These are phyloP conservation scores for Rhagonycha lutea DNA, from an alignment of 2,888 invertebrate species.

Conservation along the genomic window DNA sequence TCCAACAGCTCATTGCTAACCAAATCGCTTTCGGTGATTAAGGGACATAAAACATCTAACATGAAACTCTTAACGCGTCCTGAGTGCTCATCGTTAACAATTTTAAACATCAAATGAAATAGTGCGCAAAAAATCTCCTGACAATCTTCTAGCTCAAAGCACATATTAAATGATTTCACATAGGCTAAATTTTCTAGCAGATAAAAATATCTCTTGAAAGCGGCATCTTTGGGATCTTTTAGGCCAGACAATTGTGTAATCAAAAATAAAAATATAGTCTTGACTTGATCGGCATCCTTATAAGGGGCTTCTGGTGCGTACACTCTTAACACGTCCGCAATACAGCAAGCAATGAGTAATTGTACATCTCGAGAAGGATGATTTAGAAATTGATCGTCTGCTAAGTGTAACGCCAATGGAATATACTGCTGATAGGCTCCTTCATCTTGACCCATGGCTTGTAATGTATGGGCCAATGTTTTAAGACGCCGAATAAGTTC, in stretches of 20 bases:
- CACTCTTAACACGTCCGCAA: conserved; percentile 93
- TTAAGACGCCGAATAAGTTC: conserved; percentile 93
- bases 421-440: conserved; percentile 91
- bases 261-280: conserved; percentile 90
- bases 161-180: conserved; percentile 98
- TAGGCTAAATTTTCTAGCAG: conserved; percentile 95
- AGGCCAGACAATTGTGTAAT: conserved; percentile 92
- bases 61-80: conserved; percentile 95
- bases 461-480: conserved; percentile 90
- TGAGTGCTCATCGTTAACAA: conserved; percentile 96
- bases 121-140: conserved; percentile 95
- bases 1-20: conserved; percentile 93
- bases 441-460: conserved; percentile 96
- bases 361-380: conserved; percentile 92
- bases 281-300: conserved; percentile 92
- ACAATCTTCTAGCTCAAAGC: conserved; percentile 95
- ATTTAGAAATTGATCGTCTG: conserved; percentile 89
- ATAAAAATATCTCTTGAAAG: conserved; percentile 97
- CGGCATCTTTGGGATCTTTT: conserved; percentile 94
- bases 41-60: conserved; percentile 91
- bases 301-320: conserved; percentile 98
- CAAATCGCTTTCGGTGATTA: conserved; percentile 94
- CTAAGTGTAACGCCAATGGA: conserved; percentile 88
- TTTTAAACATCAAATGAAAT: conserved; percentile 92
- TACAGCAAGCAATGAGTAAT: conserved; percentile 93